Evolutionary conservation across 2,113 vertebrate genomes (phyloP).

Genomic region (Osmerus mordax): DNA sequence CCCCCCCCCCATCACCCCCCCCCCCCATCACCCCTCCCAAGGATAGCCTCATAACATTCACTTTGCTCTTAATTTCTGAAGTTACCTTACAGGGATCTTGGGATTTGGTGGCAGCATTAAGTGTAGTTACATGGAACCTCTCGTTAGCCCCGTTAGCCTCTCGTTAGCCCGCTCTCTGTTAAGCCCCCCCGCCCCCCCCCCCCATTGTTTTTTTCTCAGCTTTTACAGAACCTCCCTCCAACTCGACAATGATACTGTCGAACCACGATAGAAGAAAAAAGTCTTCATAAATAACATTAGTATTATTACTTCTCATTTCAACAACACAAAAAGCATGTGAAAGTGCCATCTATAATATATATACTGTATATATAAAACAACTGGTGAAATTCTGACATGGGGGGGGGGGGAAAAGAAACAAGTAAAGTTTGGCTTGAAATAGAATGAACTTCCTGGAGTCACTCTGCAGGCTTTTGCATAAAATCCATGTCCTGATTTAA

Average conservation of each 20-base stretch:
- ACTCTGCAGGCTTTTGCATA: slow-evolving; percentile 84
- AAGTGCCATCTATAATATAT: slow-evolving; percentile 38
- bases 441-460: slow-evolving; percentile 34
- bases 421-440: slow-evolving; percentile 45
- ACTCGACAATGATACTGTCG: no score
- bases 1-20: no score
- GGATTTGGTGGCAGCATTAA: not conserved
- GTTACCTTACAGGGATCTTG: not conserved
- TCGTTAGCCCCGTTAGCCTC: not conserved
- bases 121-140: not conserved
- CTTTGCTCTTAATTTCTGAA: no score
- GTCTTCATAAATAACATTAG: slow-evolving; percentile 20
- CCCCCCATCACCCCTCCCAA: no score
- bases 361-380: slow-evolving; percentile 55
- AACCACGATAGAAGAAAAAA: not conserved
- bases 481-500: slow-evolving; percentile 83
- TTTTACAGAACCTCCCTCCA: no score
- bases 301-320: slow-evolving; percentile 19
- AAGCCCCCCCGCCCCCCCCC: no score
- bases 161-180: not conserved
- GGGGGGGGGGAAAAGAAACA: not conserved
- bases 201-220: not conserved
- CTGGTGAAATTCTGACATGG: slow-evolving; percentile 55
- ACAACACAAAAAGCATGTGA: slow-evolving; percentile 44
- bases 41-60: no score